Evolutionary conservation across 1,140 invertebrate species (phyloP), one percentile per base, ranked within the genome.

Genomic region (Drosophila micromelanica): DNA sequence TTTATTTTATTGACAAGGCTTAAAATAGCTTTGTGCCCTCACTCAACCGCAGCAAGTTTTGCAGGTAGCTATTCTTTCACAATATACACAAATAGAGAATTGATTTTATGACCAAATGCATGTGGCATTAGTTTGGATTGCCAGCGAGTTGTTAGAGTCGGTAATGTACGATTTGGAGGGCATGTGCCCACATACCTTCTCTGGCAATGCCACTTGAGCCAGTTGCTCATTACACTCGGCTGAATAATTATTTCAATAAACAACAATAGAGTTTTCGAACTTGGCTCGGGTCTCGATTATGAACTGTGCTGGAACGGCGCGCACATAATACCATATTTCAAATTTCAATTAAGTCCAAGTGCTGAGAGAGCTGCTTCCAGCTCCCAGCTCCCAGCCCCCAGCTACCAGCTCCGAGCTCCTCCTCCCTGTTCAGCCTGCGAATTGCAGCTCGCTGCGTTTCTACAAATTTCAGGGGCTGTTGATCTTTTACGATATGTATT

Each of bases 301-400:
- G 80, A 89, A 89, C 89, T 90, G 82, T 90, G 82, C 79, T 71
- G 67, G 84, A 90, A 84, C 81, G 57, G 64, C 76, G 79, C 82
- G 38, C 89, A 90, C 89, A 91, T 90, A 90, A 91, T 87, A 87
- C 82, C 76, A 87, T 91, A 90, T 90, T 91, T 90, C 80, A 91
- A 91, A 90, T 85, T 90, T 90, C 87, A 91, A 90, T 90, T 90
- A 91, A 82, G 89, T 70, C 80, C 89, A 89, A 91, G 89, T 90
- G 89, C 89, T 91, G 87, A 90, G 82, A 79, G 87, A 90, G 76
- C 49, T 42, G 69, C 56, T 60, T 32, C 30, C 30, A 5, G 12
- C 40, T 42, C 13, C 45, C 23, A 17, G 9, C 15, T n/a, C n/a
- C 30, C 30, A 5, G 12, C 40, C 35, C 13, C 45, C 23, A 17